A percentile compares a stretch with the other conserved stretches of the same genome.
Evolutionary conservation across 2,888 invertebrate genomes (phyloP).

Genomic region (Gymnoscelis rufifasciata): DNA sequence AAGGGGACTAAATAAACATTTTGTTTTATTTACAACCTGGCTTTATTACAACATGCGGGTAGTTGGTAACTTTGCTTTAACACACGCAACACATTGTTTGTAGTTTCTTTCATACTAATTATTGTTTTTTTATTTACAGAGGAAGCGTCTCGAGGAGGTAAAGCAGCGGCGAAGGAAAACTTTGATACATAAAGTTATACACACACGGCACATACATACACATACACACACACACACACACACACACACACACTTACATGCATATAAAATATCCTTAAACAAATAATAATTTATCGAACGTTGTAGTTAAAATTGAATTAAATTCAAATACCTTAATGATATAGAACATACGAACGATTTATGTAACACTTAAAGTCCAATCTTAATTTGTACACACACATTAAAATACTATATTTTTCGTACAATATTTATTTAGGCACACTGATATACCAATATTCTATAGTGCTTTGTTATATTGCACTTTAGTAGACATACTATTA

Average conservation of each 20-base stretch:
- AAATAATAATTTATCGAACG: too few relatives aligned
- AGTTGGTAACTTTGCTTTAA: constrained; percentile 15
- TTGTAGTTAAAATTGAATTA: too few relatives aligned
- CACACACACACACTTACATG: background rate
- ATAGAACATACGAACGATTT: too few relatives aligned
- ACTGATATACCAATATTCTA: too few relatives aligned
- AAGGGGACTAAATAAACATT: background rate
- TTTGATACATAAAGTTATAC: constrained; percentile 4
- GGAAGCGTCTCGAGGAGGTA: constrained; percentile 89
- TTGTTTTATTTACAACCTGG: background rate
- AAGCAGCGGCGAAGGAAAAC: constrained; percentile 41
- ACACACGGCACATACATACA: constrained; percentile 10
- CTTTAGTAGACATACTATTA: too few relatives aligned
- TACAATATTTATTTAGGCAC: too few relatives aligned
- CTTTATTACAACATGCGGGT: background rate
- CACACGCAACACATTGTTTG: constrained; percentile 9
- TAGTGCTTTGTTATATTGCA: too few relatives aligned
- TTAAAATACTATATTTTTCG: too few relatives aligned
- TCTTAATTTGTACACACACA: too few relatives aligned
- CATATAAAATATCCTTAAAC: too few relatives aligned
- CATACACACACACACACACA: constrained; percentile 4
- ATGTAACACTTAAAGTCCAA: too few relatives aligned
- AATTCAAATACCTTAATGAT: too few relatives aligned
- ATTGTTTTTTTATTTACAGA: constrained; percentile 82
- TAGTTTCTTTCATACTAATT: constrained; percentile 34